Conservation (phyloP, 2,113 vertebrate genomes). For the Vanacampus margaritifer region DNA sequence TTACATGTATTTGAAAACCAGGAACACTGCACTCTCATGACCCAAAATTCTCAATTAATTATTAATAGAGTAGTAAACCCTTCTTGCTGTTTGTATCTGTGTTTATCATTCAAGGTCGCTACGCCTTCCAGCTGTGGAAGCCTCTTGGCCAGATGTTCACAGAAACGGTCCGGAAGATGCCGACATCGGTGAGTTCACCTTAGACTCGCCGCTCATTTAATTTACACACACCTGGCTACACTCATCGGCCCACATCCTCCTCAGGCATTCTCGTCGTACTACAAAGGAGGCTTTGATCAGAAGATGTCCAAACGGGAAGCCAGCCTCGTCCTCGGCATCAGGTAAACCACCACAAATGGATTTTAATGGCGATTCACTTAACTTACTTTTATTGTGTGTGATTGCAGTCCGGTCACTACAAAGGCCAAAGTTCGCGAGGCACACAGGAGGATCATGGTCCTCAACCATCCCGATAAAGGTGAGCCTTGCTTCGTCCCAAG, state of each 20-base stretch:
- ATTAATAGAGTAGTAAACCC: background rate
- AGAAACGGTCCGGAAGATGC: conserved; percentile 80
- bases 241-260: background rate
- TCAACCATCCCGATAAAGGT: conserved; percentile 98
- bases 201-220: background rate
- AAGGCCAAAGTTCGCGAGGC: conserved; percentile 84
- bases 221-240: background rate
- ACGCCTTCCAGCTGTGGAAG: conserved; percentile 86
- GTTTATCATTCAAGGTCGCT: conserved; percentile 73
- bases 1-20: background rate
- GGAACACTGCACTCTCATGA: background rate
- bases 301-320: conserved; percentile 94
- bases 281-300: conserved; percentile 94
- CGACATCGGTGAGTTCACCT: conserved; percentile 73
- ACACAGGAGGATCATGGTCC: conserved; percentile 87
- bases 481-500: background rate
- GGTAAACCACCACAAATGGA: conserved; percentile 65
- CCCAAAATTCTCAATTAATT: background rate
- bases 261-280: conserved; percentile 85
- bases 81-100: background rate
- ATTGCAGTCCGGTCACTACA: conserved; percentile 77
- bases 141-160: conserved; percentile 84
- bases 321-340: conserved; percentile 88
- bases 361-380: background rate
- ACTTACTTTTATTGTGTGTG: background rate